Evolutionary conservation across 2,888 invertebrate genomes (phyloP), one percentile per base, ranked within the genome.

Genomic region (Caenorhabditis sp.): DNA sequence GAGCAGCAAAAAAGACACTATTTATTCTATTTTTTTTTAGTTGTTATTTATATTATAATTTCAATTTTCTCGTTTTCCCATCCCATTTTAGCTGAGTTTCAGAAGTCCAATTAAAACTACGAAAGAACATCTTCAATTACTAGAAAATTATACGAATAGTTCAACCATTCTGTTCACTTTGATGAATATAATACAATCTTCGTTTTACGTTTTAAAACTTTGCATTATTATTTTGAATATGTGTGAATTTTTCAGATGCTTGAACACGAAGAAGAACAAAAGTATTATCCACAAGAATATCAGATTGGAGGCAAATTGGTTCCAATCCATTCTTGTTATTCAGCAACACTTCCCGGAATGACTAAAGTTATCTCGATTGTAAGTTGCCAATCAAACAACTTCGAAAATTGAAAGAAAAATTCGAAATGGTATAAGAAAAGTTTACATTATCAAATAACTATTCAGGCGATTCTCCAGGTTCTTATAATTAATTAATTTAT

Each of bases 341-440:
- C 81, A 0, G 72, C 80, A 2, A 82, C 75, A 31, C 69, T 71
- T 23, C 58, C 83, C 53, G 84, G 84, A 38, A 63, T 81, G 59
- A 70, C 83, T 31, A 84, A 84, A 66, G 65, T 79, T 26, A 65
- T 83, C 14, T 81, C 81, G 53, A 81, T 84, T 68, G 84, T 83
- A 20, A 76, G 81, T 62, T 52, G 36, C 3, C n/a, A 53, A 3
- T 5, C 26, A 17, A 43, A 25, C 1, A 27, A 17, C 31, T 26
- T 64, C 31, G 5, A 14, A 20, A 20, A 20, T 23, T 36, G 17
- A 43, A 4, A n/a, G 5, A 50, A 50, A 5, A 50, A 10, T 10
- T 50, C 3, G 50, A 17, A 50, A 50, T 50, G 7, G 4, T n/a
- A 4, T 50, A 4, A 50, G 20, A n/a, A 50, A 50, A 5, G 5